Conservation (phyloP, 1,140 invertebrate genomes). For the Sycophaga agraensis region DNA sequence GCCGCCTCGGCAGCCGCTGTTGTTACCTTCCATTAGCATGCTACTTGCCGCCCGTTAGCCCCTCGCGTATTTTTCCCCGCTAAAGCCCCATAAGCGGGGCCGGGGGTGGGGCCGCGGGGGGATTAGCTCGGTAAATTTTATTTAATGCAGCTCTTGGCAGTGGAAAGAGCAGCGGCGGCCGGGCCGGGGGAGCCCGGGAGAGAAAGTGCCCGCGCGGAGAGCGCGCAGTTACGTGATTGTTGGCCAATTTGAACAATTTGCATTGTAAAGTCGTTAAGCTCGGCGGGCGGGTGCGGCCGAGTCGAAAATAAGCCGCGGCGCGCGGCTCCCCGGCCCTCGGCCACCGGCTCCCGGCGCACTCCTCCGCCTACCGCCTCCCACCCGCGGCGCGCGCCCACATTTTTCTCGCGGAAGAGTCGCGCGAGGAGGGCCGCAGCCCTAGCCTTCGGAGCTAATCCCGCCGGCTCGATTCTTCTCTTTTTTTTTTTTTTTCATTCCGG, state of each 20-base stretch:
- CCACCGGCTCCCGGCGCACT: too few species aligned
- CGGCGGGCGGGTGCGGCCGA: background rate
- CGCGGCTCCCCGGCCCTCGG: too few species aligned
- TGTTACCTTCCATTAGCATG: too few species aligned
- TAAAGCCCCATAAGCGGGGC: constrained; percentile 1
- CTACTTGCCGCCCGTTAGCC: background rate
- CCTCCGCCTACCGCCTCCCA: too few species aligned
- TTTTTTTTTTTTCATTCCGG: background rate
- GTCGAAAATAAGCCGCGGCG: background rate
- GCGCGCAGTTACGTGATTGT: constrained; percentile 28
- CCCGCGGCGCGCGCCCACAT: background rate
- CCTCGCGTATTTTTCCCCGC: background rate
- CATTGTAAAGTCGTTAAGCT: constrained; percentile 30
- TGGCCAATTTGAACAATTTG: constrained; percentile 33
- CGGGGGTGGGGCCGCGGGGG: background rate
- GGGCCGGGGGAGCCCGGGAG: background rate
- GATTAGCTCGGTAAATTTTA: constrained; percentile 26
- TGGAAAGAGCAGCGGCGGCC: background rate
- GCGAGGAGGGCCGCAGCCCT: too few species aligned
- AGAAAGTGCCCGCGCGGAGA: background rate
- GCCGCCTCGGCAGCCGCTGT: too few species aligned
- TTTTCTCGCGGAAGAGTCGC: too few species aligned
- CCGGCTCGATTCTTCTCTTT: background rate
- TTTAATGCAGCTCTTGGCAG: constrained; percentile 23
- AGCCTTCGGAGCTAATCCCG: too few species aligned